phyloP scores from a whole-genome alignment of 2,888 invertebrate genomes.

The Euplagia quadripunctaria region DNA sequence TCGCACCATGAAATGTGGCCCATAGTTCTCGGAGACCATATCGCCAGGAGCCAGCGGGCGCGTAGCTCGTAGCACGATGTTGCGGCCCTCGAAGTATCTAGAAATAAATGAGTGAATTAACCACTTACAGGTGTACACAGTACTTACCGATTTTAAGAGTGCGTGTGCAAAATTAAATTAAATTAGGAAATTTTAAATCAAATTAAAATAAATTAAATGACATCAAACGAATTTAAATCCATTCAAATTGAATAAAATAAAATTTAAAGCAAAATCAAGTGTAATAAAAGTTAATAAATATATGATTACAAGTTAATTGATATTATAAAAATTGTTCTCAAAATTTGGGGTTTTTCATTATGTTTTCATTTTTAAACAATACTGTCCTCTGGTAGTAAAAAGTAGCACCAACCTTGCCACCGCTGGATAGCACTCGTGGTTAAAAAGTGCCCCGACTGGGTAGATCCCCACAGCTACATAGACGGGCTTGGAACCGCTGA shows the following conservation, averaged over 20 bases:
- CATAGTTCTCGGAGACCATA: conserved; percentile 94
- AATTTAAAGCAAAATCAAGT: too few relatives aligned
- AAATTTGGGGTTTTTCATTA: too few relatives aligned
- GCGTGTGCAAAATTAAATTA: too few relatives aligned
- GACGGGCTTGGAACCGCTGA: conserved; percentile 83
- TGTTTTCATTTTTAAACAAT: too few relatives aligned
- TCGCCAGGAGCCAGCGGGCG: conserved; percentile 90
- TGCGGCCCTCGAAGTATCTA: conserved; percentile 92
- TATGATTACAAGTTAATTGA: too few relatives aligned
- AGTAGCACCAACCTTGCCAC: conserved; percentile 88
- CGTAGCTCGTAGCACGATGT: conserved; percentile 90
- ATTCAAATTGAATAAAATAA: too few relatives aligned
- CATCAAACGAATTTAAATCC: too few relatives aligned
- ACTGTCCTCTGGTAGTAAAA: too few relatives aligned
- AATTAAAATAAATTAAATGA: too few relatives aligned
- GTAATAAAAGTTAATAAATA: too few relatives aligned
- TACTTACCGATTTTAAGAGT: not conserved
- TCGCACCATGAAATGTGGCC: conserved; percentile 89
- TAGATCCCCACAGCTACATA: conserved; percentile 92
- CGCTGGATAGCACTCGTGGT: conserved; percentile 94
- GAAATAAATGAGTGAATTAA: not conserved
- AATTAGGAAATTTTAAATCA: too few relatives aligned
- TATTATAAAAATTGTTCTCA: too few relatives aligned
- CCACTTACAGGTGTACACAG: not conserved
- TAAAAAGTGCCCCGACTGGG: conserved; percentile 92